Conservation (phyloP, 2,797 vertebrate genomes). For the Setipinna tenuifilis region DNA sequence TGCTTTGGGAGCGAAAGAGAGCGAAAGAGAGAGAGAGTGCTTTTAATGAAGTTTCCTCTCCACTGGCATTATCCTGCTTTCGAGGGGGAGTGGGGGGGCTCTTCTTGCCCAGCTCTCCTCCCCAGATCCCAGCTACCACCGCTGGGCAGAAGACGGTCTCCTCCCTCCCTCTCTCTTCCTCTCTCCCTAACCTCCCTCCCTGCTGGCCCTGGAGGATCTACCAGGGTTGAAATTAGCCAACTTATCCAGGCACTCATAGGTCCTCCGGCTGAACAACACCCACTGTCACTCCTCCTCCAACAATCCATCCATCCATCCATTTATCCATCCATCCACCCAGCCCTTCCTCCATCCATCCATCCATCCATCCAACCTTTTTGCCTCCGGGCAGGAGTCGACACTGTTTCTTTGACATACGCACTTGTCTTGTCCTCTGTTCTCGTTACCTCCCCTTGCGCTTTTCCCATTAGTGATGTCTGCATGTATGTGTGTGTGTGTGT, state of each 20-base stretch:
- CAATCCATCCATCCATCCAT: neutral
- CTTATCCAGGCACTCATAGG: conserved; percentile 19
- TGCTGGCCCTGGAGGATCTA: neutral
- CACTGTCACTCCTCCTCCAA: neutral
- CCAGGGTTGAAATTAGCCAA: neutral
- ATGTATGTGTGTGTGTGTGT: neutral
- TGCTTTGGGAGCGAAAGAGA: conserved; percentile 32
- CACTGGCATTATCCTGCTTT: conserved; percentile 24
- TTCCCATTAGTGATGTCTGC: neutral
- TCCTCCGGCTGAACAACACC: neutral
- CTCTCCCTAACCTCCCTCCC: neutral
- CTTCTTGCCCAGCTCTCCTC: neutral
- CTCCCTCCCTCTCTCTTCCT: neutral
- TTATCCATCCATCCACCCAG: neutral
- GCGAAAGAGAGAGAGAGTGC: conserved; percentile 26
- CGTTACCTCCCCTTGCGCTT: neutral
- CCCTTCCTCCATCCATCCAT: neutral
- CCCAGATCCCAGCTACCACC: neutral
- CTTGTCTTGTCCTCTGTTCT: neutral
- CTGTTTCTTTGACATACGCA: neutral
- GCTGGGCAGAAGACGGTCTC: neutral
- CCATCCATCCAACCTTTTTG: neutral
- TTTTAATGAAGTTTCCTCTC: conserved; percentile 42
- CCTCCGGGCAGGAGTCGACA: neutral
- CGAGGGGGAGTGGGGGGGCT: conserved; percentile 18